Conservation (phyloP, 2,888 invertebrate species). For the Sarcophaga carnaria region DNA sequence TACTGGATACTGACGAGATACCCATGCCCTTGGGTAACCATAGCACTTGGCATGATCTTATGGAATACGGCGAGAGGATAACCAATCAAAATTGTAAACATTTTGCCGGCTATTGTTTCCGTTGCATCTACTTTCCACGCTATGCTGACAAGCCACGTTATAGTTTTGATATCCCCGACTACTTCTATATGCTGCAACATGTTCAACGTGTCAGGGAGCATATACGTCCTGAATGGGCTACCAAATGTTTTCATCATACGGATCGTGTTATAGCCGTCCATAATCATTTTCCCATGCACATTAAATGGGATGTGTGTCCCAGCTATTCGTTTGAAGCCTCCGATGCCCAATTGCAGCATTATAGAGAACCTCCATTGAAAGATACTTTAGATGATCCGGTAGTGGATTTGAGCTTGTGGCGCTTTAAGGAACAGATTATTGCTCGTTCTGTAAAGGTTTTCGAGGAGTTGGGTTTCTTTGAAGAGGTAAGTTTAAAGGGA, state of each 20-base stretch:
- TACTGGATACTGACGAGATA: constrained; percentile 95
- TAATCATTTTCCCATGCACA: constrained; percentile 94
- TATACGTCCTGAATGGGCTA: constrained; percentile 93
- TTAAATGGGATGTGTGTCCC: constrained; percentile 88
- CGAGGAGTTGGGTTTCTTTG: constrained; percentile 82
- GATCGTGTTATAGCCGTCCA: constrained; percentile 92
- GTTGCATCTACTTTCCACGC: constrained; percentile 95
- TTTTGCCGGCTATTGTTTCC: constrained; percentile 88
- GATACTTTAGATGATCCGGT: constrained; percentile 89
- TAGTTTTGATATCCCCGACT: constrained; percentile 86
- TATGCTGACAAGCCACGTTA: constrained; percentile 89
- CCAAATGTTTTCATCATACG: constrained; percentile 96
- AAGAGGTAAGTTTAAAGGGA: not conserved
- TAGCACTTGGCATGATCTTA: constrained; percentile 88
- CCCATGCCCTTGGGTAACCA: constrained; percentile 91
- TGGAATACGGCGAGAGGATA: constrained; percentile 86
- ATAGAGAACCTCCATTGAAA: constrained; percentile 92
- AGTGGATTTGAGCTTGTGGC: constrained; percentile 92
- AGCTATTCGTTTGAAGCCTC: constrained; percentile 90
- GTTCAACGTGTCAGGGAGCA: constrained; percentile 92
- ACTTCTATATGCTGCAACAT: constrained; percentile 96
- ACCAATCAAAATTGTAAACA: constrained; percentile 83
- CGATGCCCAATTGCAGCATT: constrained; percentile 95
- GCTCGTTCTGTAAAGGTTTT: constrained; percentile 86
- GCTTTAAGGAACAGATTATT: constrained; percentile 89